These are phyloP conservation scores for Bagarius yarrelli DNA, from an alignment of 2,113 vertebrate genomes.

Conservation along the genomic window DNA sequence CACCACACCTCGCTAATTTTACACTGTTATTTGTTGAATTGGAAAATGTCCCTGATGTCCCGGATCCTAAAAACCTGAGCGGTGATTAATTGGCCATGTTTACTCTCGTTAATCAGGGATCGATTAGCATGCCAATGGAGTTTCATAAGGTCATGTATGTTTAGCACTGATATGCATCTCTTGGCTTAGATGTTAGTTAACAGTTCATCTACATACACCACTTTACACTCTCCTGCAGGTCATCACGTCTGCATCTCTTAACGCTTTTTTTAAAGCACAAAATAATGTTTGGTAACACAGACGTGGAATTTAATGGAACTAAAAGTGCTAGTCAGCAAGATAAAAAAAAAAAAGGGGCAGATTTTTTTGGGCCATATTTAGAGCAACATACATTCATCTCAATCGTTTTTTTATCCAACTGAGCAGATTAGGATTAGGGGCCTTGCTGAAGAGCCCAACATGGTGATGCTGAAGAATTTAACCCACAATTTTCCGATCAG, in stretches of 20 bases:
- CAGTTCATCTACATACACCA: constrained; percentile 50
- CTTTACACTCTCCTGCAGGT: constrained; percentile 19
- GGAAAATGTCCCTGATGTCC: background rate
- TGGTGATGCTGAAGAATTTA: too few species aligned
- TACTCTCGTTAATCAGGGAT: constrained; percentile 58
- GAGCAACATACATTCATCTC: too few species aligned
- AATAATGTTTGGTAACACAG: background rate
- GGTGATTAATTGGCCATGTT: constrained; percentile 57
- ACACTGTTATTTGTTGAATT: background rate
- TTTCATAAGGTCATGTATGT: constrained; percentile 58
- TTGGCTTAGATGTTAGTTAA: constrained; percentile 36
- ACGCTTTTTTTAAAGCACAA: background rate
- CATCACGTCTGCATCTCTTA: background rate
- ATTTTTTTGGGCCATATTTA: too few species aligned
- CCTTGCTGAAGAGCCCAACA: too few species aligned
- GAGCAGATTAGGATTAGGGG: too few species aligned
- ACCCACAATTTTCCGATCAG: too few species aligned
- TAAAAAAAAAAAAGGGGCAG: too few species aligned
- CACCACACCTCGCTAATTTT: background rate
- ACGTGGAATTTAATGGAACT: background rate
- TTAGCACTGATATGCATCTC: constrained; percentile 58
- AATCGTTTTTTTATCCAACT: too few species aligned
- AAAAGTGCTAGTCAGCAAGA: background rate
- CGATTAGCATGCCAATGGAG: constrained; percentile 61
- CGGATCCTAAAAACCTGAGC: constrained; percentile 15